Base-by-base conservation (phyloP, 2,797 vertebrate genomes). In the Netta rufina region DNA sequence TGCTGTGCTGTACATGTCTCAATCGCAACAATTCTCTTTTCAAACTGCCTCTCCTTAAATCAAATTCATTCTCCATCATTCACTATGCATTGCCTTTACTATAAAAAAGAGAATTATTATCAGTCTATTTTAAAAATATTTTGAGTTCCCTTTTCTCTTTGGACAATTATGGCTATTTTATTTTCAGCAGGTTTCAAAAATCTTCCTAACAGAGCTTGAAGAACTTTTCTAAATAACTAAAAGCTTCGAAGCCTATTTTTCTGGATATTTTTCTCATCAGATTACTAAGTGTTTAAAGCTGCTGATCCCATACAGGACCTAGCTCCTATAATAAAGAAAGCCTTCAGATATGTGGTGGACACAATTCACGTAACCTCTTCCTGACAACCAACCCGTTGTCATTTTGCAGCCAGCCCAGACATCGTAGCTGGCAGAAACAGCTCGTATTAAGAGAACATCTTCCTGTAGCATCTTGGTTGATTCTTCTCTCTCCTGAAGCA, bases 241-340 rank as follows among this genome's bases (percentile, higher is more conserved):
- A 53, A 91, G 57, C 39, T 74, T 75, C 81, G 20, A 78, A 51
- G 67, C 24, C 89, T 76, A 32, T n/a, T 90, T 62, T 89, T 87
- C 36, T 62, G 19, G 13, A 2, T 74, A 2, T 36, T 73, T 93
- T 77, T 13, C 67, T 83, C 36, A 43, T 30, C 43, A 66, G 25
- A 53, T 36, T n/a, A 56, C 56, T 32, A 4, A 30, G 32, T 60
- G 56, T 70, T 89, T 84, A 82, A 39, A 66, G 25, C 65, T 93
- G 84, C 76, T 81, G 36, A 61, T 67, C 74, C 54, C 54, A 13
- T 64, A 32, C 47, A 78, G 65, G 58, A 39, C 2, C 2, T 53
- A 39, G 24, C 51, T 92, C 36, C 41, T 88, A 15, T 81, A 19
- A 14, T 30, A 58, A 84, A 61, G 32, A 54, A 73, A 85, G 30